Percentiles rank a stretch among this genome's conserved stretches.
Conservation (phyloP, 2,113 vertebrate species). For the Mormyrus lacerda region DNA sequence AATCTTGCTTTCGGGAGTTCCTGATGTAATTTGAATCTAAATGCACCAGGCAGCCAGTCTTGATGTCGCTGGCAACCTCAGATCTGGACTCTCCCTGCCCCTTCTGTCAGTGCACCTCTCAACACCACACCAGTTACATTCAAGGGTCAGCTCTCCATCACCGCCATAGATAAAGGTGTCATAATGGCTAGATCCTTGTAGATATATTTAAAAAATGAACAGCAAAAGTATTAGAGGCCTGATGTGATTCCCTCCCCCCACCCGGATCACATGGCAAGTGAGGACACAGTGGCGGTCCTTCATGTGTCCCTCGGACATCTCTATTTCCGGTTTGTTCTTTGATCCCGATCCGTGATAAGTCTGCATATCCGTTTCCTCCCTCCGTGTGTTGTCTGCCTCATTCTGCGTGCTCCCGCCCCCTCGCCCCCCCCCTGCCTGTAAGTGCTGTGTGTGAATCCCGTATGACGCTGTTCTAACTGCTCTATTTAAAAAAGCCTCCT, state of each 20-base stretch:
- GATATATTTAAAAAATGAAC: neutral
- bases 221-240: neutral
- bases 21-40: too few species aligned
- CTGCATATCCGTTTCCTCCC: neutral
- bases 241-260: neutral
- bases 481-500: neutral
- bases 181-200: slow-evolving; percentile 12
- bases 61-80: neutral
- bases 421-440: neutral
- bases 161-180: neutral
- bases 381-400: neutral
- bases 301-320: neutral
- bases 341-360: neutral
- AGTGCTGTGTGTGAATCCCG: neutral
- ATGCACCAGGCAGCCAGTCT: neutral
- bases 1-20: too few species aligned
- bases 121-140: neutral
- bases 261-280: neutral
- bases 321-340: neutral
- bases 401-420: neutral
- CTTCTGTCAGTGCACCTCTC: neutral
- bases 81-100: neutral
- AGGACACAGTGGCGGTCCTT: neutral
- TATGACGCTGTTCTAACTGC: neutral
- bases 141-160: neutral